These are phyloP conservation scores for Calephelis nemesis DNA, from an alignment of 1,140 invertebrate genomes.

Conservation along the genomic window DNA sequence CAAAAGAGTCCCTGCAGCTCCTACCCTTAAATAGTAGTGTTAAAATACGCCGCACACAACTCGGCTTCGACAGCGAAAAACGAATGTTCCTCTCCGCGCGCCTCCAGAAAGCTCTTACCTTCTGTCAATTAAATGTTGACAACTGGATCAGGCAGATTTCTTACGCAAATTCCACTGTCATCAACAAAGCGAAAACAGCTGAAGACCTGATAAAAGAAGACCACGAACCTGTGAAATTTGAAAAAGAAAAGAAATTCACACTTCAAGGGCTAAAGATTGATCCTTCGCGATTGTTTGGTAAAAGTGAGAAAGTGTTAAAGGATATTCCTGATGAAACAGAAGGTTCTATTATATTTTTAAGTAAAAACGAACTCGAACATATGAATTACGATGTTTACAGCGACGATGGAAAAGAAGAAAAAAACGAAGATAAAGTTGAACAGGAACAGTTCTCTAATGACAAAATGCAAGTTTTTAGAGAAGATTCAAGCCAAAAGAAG, in stretches of 20 bases:
- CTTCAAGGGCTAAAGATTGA: constrained; percentile 78
- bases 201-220: constrained; percentile 75
- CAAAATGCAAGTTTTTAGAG: constrained; percentile 81
- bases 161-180: constrained; percentile 71
- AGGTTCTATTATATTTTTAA: constrained; percentile 82
- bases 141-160: constrained; percentile 79
- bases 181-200: constrained; percentile 65
- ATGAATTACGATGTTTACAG: constrained; percentile 79
- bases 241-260: constrained; percentile 77
- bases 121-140: constrained; percentile 81
- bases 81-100: constrained; percentile 81
- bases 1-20: constrained; percentile 66
- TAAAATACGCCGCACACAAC: constrained; percentile 76
- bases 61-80: constrained; percentile 81
- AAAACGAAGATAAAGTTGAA: constrained; percentile 60
- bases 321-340: constrained; percentile 82
- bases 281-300: constrained; percentile 72
- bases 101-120: constrained; percentile 82
- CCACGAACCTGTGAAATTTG: constrained; percentile 76
- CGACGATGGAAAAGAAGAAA: constrained; percentile 72
- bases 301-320: constrained; percentile 78
- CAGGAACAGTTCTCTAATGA: constrained; percentile 71
- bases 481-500: constrained; percentile 77
- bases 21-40: constrained; percentile 77
- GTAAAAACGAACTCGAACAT: constrained; percentile 81